Evolutionary conservation across 2,888 invertebrate genomes (phyloP).

Genomic region (Catocala nupta): DNA sequence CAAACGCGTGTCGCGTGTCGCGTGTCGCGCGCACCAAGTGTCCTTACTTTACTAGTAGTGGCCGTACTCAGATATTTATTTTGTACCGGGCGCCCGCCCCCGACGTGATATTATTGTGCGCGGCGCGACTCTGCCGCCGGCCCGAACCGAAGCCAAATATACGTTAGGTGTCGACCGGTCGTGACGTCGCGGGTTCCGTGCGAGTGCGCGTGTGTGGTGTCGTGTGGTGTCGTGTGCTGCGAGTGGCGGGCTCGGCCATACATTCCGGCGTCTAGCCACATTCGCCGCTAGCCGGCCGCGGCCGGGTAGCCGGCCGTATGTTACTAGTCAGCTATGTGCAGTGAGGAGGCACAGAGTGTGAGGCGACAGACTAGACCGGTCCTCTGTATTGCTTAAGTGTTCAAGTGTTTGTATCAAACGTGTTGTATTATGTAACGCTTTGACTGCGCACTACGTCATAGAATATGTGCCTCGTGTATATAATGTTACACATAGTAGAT

Average conservation of each 20-base stretch:
- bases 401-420: conserved; percentile 21
- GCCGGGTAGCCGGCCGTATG: neutral
- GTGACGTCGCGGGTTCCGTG: too few species aligned
- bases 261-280: neutral
- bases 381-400: conserved; percentile 7
- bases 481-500: conserved; percentile 22
- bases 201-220: neutral
- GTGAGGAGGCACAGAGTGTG: conserved; percentile 1
- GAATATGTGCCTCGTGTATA: conserved; percentile 26
- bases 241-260: neutral
- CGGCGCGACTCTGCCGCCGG: conserved; percentile 1
- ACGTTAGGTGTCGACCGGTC: conserved; percentile 1
- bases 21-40: conserved; percentile 70
- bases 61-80: conserved; percentile 56
- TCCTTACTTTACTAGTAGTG: conserved; percentile 79
- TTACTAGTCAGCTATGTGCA: neutral
- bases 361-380: conserved; percentile 1
- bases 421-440: conserved; percentile 24
- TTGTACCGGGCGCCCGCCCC: conserved; percentile 29
- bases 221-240: neutral
- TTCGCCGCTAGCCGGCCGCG: neutral
- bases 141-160: conserved; percentile 5
- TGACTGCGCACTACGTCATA: conserved; percentile 16
- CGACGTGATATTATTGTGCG: conserved; percentile 40
- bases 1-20: conserved; percentile 34